A percentile compares a stretch with the other conserved stretches of the same genome.
phyloP scores from a whole-genome alignment of 2,113 vertebrate species.

The Tragulus kanchil region DNA sequence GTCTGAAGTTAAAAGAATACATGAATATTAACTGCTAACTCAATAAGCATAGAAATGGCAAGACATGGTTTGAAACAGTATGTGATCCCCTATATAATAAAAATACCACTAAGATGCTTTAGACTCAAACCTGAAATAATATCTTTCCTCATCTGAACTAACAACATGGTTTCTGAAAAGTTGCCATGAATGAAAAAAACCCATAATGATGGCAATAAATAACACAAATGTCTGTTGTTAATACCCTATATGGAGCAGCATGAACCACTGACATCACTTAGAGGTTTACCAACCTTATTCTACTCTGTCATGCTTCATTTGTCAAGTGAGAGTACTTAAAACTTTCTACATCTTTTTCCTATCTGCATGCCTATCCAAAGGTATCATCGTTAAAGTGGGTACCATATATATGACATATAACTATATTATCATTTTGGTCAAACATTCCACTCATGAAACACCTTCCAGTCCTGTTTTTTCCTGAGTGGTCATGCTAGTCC shows the following conservation, averaged over 20 bases:
- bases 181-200: conserved; percentile 83
- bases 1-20: conserved; percentile 18
- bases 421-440: conserved; percentile 12
- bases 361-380: conserved; percentile 21
- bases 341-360: conserved; percentile 60
- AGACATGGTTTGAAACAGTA: not conserved
- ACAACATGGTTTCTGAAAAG: conserved; percentile 82
- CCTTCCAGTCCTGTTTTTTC: conserved; percentile 10
- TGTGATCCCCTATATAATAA: conserved; percentile 68
- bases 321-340: conserved; percentile 72
- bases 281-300: conserved; percentile 76
- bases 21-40: not conserved
- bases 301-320: conserved; percentile 75
- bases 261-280: conserved; percentile 81
- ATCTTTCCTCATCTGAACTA: conserved; percentile 84
- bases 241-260: conserved; percentile 77
- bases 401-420: not conserved
- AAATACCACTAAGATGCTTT: conserved; percentile 78
- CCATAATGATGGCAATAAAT: conserved; percentile 87
- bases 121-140: conserved; percentile 83
- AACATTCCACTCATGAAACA: not conserved
- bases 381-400: not conserved
- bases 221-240: conserved; percentile 83
- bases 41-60: conserved; percentile 45
- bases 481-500: not conserved